Base-by-base conservation (phyloP, 2,113 vertebrate species). In the Hippocampus abdominalis region DNA sequence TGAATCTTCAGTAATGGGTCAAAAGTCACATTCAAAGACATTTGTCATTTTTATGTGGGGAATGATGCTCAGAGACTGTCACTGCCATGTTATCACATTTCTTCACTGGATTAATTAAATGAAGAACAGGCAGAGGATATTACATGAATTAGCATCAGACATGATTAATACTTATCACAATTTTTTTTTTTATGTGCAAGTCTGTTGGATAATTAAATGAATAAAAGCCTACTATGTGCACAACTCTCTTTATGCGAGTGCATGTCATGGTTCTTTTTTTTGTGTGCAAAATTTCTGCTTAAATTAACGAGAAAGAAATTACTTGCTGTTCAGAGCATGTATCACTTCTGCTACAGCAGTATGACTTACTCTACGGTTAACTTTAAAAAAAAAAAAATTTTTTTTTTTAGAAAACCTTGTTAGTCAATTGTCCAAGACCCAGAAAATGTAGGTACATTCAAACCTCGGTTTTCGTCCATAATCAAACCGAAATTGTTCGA, bases 171-270 rank as follows among this genome's bases (percentile, higher is more conserved):
- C 36, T 29, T 68, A 61, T 64, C 16, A 21, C 11, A 6, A 11
- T 64, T 56, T 23, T 68, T 56, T 29, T 32, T 32, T 18, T 18
- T 27, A 15, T 15, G 12, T 10, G 12, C 8, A 20, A 36, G 18
- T 49, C 18, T 49, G 48, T 32, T 8, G 29, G 29, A 36, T 59
- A 59, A 59, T 59, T 59, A 36, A 32, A 32, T 20, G 29, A 27
- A 57, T 57, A 23, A 29, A 27, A 12, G 13, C 27, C 57, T 36
- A 36, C 20, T 32, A 60, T 29, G 71, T 72, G 48, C 8, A 49
- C 48, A 71, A 64, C 62, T 44, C 64, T 18, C 21, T 66, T 46
- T 44, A 67, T 70, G 64, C 54, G 59, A 49, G 48, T 46, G 57
- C 39, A 46, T 16, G 48, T 75, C 64, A 69, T 4, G 1, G 29